Base-by-base conservation (phyloP, 2,888 invertebrate species). In the Subacronicta megacephala region DNA sequence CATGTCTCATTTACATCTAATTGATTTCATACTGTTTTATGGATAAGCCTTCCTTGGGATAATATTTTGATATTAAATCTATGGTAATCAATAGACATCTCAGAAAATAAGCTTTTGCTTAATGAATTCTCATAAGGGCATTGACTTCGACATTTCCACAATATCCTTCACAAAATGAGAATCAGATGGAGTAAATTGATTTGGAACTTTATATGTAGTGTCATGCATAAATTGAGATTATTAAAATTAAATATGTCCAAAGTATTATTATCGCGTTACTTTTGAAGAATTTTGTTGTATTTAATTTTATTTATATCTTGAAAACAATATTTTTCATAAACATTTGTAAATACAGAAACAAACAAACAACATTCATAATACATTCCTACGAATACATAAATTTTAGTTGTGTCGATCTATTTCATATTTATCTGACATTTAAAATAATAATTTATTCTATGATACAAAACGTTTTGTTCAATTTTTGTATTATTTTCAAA, bases 381-480 rank as follows among this genome's bases (percentile, higher is more conserved):
- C n/a, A n/a, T n/a, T n/a, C n/a, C n/a, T n/a, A n/a, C n/a, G n/a
- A n/a, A n/a, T n/a, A n/a, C n/a, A n/a, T n/a, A n/a, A n/a, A n/a
- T n/a, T n/a, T n/a, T n/a, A n/a, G n/a, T n/a, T 53, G 12, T 31
- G 43, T 53, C 45, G 50, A 47, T 58, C 52, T 37, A 37, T 49
- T 49, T 35, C 36, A 63, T 52, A 61, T 51, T 26, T 23, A 42
- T 57, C 36, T 44, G 35, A 57, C 31, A 62, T 62, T 71, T n/a
- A n/a, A n/a, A n/a, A n/a, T n/a, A 41, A 57, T 50, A 31, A n/a
- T 31, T 57, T 54, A 63, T 55, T 61, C 13, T 56, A 41, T 46
- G 57, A 47, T 61, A 53, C 50, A 59, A 72, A 73, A 73, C 74
- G 74, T 76, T 76, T 76, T 73, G 70, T 76, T 55, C 45, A 46